Base-by-base conservation (phyloP, 2,113 vertebrate species). In the Phrynocephalus versicolor region DNA sequence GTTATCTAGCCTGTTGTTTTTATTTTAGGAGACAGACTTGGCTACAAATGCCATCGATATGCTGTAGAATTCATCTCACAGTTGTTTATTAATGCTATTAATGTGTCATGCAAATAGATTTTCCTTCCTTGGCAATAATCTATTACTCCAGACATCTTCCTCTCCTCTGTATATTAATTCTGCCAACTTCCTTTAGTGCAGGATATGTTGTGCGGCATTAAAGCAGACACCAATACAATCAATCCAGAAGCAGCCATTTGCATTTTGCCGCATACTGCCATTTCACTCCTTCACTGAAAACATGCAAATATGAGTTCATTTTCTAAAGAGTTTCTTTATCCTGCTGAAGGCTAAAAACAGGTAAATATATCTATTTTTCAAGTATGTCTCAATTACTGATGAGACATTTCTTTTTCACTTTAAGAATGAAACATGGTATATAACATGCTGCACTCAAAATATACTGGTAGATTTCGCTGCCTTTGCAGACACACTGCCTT, bases 101-200 rank as follows among this genome's bases (percentile, higher is more conserved):
- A n/a, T n/a, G n/a, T n/a, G 74, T 88, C 92, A 94, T 0, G 6
- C 91, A 90, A 87, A 93, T 92, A 91, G 91, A 83, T 88, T 90
- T 89, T 79, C 1, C 0, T 89, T 62, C 27, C 79, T 18, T 78
- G 85, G 88, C 74, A 96, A 94, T 89, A 90, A 92, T 95, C 92
- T 91, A 94, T 97, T 96, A 96, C 96, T 96, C 96, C 96, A 95
- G 94, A 41, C 91, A 88, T 89, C 93, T 95, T 94, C 93, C 95
- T 96, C 95, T 94, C 94, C 95, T 91, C 89, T 75, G 90, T 92
- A 95, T 96, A 95, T 96, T 96, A 97, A 95, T 95, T 96, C 95
- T 95, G 92, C 93, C 96, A 97, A 95, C 97, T 95, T 97, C 96
- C 91, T 94, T 85, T 92, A 95, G 94, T 92, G 92, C 86, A 93